These are phyloP conservation scores for Elachura formosa DNA, from an alignment of 2,113 vertebrate species.

Conservation along the genomic window DNA sequence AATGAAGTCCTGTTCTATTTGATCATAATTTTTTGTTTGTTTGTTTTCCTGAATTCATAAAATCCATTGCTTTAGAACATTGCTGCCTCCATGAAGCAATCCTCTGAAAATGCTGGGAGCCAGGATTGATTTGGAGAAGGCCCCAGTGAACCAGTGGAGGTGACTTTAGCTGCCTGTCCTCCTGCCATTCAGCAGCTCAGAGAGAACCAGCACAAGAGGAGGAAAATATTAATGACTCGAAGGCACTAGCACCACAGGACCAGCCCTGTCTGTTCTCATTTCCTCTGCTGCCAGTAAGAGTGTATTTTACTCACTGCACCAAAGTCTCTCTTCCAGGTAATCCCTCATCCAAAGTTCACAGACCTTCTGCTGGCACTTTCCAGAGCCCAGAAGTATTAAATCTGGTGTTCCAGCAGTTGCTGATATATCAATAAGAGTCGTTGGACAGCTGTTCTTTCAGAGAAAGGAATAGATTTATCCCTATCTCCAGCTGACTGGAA, in stretches of 20 bases:
- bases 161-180: slow-evolving; percentile 32
- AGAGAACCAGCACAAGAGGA: background rate
- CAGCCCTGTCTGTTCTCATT: slow-evolving; percentile 26
- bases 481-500: background rate
- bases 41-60: background rate
- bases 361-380: slow-evolving; percentile 41
- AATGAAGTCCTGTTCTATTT: background rate
- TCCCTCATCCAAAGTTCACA: slow-evolving; percentile 42
- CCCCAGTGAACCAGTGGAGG: background rate
- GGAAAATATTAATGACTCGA: background rate
- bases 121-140: background rate
- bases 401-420: slow-evolving; percentile 44
- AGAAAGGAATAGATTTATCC: background rate
- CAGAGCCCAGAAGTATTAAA: slow-evolving; percentile 22
- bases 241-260: background rate
- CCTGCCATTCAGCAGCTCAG: background rate
- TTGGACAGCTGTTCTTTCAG: background rate
- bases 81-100: background rate
- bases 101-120: background rate
- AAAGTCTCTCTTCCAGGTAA: background rate
- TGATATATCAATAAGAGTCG: slow-evolving; percentile 33
- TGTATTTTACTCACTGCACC: background rate
- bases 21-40: too few relatives aligned
- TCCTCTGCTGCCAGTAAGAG: background rate
- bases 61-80: background rate